Evolutionary conservation across 2,113 vertebrate genomes (phyloP).

Genomic region (Kryptolebias marmoratus): DNA sequence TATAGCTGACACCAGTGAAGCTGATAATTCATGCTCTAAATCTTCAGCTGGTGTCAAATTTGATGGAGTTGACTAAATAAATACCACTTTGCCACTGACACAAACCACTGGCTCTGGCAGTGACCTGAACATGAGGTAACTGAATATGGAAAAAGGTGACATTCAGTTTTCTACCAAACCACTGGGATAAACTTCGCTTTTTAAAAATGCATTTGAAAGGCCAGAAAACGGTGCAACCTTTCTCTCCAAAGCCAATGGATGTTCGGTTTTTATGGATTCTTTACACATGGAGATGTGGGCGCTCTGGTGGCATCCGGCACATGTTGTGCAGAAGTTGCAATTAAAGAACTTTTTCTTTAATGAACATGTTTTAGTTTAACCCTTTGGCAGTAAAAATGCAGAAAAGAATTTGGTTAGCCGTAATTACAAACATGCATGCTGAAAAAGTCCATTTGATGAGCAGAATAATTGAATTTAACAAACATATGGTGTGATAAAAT

Average conservation of each 20-base stretch:
- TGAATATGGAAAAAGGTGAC: conserved; percentile 28
- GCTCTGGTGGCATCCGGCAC: conserved; percentile 49
- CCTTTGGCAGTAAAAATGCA: conserved; percentile 9
- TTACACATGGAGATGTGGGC: conserved; percentile 40
- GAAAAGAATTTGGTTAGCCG: conserved; percentile 18
- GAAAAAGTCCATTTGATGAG: conserved; percentile 34
- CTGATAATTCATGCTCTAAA: conserved; percentile 31
- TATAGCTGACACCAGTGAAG: conserved; percentile 16
- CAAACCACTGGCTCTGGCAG: conserved; percentile 34
- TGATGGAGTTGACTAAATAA: conserved; percentile 29
- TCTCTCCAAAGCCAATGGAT: conserved; percentile 33
- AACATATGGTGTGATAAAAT: conserved; percentile 4
- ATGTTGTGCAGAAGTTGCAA: not conserved
- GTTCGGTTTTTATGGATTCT: conserved; percentile 38
- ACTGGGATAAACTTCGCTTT: conserved; percentile 14
- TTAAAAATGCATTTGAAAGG: conserved; percentile 21
- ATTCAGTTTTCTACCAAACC: conserved; percentile 21
- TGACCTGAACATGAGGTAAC: conserved; percentile 24
- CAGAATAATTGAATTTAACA: conserved; percentile 18
- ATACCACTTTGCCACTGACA: conserved; percentile 29
- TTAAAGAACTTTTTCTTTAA: conserved; percentile 42
- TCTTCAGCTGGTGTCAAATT: conserved; percentile 22
- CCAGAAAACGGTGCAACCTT: conserved; percentile 25
- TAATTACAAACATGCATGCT: conserved; percentile 21
- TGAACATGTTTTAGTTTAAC: conserved; percentile 36